These are phyloP conservation scores for Pogona vitticeps DNA, from an alignment of 2,113 vertebrate species.

Conservation along the genomic window DNA sequence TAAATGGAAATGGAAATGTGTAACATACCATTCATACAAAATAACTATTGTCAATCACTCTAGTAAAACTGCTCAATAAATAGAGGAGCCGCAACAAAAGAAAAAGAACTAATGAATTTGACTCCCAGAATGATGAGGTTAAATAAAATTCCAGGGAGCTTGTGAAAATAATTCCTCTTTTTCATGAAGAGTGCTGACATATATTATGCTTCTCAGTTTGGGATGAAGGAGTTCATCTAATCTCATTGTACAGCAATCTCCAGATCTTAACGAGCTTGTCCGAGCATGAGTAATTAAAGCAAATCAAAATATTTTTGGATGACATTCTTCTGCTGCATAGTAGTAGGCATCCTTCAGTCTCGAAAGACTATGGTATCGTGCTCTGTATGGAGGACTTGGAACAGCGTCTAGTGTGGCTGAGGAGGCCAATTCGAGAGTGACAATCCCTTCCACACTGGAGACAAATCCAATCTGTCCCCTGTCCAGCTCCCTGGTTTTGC, in stretches of 20 bases:
- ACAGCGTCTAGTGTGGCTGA: too few relatives aligned
- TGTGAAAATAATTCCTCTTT: neutral
- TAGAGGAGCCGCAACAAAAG: neutral
- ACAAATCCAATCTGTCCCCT: too few relatives aligned
- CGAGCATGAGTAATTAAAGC: constrained; percentile 2
- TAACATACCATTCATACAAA: accelerated
- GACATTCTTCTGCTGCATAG: constrained; percentile 14
- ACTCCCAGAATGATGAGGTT: neutral
- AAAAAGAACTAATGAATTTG: constrained; percentile 3
- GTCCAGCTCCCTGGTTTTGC: too few relatives aligned
- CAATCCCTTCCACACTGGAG: too few relatives aligned
- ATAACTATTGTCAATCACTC: neutral
- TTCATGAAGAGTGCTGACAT: neutral
- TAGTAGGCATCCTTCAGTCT: too few relatives aligned
- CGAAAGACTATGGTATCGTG: too few relatives aligned
- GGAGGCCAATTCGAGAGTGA: too few relatives aligned
- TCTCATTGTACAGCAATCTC: constrained; percentile 1
- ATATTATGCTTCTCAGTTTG: neutral
- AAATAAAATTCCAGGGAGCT: constrained; percentile 14
- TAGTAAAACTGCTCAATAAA: neutral
- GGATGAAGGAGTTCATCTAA: neutral
- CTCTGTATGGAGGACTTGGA: too few relatives aligned
- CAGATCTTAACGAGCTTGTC: neutral
- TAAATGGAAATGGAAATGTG: constrained; percentile 11
- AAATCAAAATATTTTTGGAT: neutral